Conservation (phyloP, 2,113 vertebrate species). For the Podiceps cristatus region DNA sequence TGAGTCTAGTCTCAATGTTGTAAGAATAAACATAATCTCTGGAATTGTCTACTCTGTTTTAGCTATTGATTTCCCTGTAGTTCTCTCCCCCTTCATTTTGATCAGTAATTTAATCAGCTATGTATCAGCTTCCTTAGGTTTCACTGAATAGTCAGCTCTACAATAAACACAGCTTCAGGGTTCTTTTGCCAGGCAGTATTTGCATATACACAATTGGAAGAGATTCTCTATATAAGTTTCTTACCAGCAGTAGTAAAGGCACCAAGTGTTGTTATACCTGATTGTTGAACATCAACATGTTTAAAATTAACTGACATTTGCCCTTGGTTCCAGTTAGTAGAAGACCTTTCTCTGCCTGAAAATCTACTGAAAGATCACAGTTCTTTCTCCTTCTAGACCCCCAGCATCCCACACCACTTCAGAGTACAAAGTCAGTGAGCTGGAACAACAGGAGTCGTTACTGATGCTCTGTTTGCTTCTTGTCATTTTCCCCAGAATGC, state of each 20-base stretch:
- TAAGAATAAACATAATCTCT: not conserved
- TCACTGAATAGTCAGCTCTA: not conserved
- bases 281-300: not conserved
- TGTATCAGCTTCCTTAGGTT: not conserved
- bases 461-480: not conserved
- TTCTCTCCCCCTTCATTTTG: not conserved
- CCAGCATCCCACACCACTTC: not conserved
- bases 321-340: not conserved
- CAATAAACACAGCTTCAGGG: not conserved
- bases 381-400: not conserved
- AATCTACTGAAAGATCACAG: not conserved
- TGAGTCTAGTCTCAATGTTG: not conserved
- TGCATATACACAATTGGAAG: rapidly evolving
- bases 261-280: not conserved
- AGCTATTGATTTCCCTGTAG: not conserved
- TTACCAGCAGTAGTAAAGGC: not conserved
- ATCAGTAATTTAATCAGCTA: not conserved
- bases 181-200: not conserved
- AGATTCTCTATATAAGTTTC: not conserved
- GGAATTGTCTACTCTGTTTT: not conserved
- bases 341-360: not conserved
- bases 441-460: not conserved
- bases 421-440: not conserved
- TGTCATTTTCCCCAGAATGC: not conserved
- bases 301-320: not conserved